Base-by-base conservation (phyloP, 2,113 vertebrate genomes). In the Turnix velox region DNA sequence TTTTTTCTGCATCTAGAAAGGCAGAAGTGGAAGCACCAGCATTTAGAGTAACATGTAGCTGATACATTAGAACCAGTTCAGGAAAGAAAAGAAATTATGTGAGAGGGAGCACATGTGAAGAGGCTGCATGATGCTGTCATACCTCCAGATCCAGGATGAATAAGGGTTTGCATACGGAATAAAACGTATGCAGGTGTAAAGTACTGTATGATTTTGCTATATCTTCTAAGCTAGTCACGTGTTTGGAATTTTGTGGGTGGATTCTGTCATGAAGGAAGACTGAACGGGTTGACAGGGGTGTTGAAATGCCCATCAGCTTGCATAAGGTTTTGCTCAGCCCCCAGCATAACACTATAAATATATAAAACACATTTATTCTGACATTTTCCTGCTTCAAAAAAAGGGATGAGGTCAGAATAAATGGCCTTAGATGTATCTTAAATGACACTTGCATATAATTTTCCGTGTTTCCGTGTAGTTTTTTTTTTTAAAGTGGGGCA, bases 91-190 rank as follows among this genome's bases (percentile, higher is more conserved):
- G 72, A 69, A 80, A 49, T 12, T 0, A 5, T 5, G 8, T 43
- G 27, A 49, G 31, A 73, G 16, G 16, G 74, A 81, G 42, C 27
- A n/a, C 0, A 0, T 17, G 18, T 14, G 18, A 81, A 74, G 55
- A 63, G 42, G 27, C 20, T 73, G 19, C 28, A 14, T 18, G 25
- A 19, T 48, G 33, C 67, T 88, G 63, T 61, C 45, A 33, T 55
- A 84, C 2, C 17, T 14, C 77, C 57, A 67, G n/a, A 48, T 74
- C 35, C 59, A 27, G 40, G 17, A 59, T 37, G 49, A 48, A 69
- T 51, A 52, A 51, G 57, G 27, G 12, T 15, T 94, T 0, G 0
- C 12, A 1, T 1, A 1, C 37, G 42, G 23, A 74, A 15, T 35
- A 77, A 51, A 87, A 45, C 11, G 9, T 63, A 35, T 17, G 27